phyloP scores from a whole-genome alignment of 2,888 invertebrate genomes.

The Phengaris arion region DNA sequence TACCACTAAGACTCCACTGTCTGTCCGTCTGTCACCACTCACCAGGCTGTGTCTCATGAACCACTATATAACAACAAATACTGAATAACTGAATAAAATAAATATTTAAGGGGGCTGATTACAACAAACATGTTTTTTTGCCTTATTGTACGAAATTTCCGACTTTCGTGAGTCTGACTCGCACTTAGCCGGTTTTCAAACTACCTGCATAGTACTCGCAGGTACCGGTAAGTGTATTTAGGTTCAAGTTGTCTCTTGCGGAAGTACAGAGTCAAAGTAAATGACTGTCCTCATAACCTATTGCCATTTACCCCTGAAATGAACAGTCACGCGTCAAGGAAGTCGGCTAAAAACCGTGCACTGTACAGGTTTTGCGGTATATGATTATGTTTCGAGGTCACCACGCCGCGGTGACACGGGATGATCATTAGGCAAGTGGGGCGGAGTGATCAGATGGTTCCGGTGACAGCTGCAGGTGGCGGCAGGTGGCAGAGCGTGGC shows the following conservation, averaged over 20 bases:
- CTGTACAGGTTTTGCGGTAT: background rate
- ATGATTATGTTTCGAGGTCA: background rate
- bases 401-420: background rate
- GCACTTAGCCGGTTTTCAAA: no score
- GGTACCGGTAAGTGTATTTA: no score
- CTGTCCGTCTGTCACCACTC: no score
- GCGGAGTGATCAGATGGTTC: constrained; percentile 1
- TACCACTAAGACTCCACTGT: no score
- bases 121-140: no score
- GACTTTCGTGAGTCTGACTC: no score
- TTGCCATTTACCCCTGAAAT: background rate
- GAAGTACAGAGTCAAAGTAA: constrained; percentile 2
- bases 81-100: no score
- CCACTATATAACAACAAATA: background rate
- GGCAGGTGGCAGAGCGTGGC: background rate
- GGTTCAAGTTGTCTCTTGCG: background rate
- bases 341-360: no score
- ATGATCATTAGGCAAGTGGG: background rate
- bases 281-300: background rate
- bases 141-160: no score
- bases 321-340: background rate
- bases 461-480: constrained; percentile 6
- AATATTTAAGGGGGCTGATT: no score
- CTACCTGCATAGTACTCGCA: no score
- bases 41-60: no score